A percentile compares a stretch with the other conserved stretches of the same genome.
Conservation (phyloP, 2,797 vertebrate genomes). For the Xyrichtys novacula region DNA sequence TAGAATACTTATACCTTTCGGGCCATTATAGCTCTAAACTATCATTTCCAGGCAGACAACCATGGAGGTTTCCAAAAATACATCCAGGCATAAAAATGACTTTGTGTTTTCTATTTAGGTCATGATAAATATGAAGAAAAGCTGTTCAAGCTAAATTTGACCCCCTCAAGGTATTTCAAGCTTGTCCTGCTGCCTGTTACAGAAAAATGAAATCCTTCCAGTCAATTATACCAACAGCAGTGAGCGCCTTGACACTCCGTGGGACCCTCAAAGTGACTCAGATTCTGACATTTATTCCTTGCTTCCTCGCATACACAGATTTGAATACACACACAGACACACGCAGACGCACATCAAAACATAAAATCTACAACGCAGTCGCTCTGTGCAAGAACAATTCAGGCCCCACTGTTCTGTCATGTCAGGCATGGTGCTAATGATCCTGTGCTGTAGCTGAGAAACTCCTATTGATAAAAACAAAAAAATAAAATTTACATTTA, state of each 20-base stretch:
- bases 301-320: slow-evolving; percentile 23
- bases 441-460: slow-evolving; percentile 11
- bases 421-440: slow-evolving; percentile 41
- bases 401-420: slow-evolving; percentile 22
- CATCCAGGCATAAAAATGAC: slow-evolving; percentile 17
- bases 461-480: neutral
- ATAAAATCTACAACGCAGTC: slow-evolving; percentile 35
- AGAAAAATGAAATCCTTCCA: slow-evolving; percentile 72
- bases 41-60: slow-evolving; percentile 19
- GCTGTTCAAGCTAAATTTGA: slow-evolving; percentile 48
- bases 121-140: slow-evolving; percentile 52
- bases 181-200: slow-evolving; percentile 58
- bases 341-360: slow-evolving; percentile 27
- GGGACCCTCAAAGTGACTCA: slow-evolving; percentile 43
- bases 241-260: slow-evolving; percentile 55
- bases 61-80: slow-evolving; percentile 3
- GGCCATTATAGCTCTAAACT: slow-evolving; percentile 13
- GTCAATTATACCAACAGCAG: slow-evolving; percentile 68
- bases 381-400: slow-evolving; percentile 20
- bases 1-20: neutral
- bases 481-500: neutral
- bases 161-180: slow-evolving; percentile 53
- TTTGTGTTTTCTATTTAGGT: slow-evolving; percentile 9
- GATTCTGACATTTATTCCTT: slow-evolving; percentile 50
- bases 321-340: slow-evolving; percentile 11